phyloP scores from a whole-genome alignment of 2,888 invertebrate species.

The Athetis lepigone region DNA sequence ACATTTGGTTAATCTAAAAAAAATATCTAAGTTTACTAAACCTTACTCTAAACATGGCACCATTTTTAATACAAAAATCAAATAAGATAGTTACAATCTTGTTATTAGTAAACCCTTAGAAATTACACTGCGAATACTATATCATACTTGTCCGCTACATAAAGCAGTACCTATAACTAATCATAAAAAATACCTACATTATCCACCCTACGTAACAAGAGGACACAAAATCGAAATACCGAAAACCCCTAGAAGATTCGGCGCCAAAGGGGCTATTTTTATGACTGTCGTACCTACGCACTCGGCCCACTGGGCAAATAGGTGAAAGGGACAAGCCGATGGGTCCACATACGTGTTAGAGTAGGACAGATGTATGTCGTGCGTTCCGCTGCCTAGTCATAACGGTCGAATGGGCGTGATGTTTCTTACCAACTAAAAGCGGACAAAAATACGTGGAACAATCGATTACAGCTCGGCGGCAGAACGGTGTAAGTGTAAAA shows the following conservation, averaged over 20 bases:
- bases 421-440: conserved; percentile 90
- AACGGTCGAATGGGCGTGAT: conserved; percentile 91
- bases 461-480: conserved; percentile 80
- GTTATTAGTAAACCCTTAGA: conserved; percentile 21
- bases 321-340: conserved; percentile 81
- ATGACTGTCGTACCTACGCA: conserved; percentile 90
- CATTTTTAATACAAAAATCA: too few species aligned
- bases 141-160: conserved; percentile 54
- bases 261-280: conserved; percentile 90
- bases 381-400: conserved; percentile 89
- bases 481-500: conserved; percentile 80
- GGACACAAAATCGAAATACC: conserved; percentile 87
- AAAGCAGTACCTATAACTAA: conserved; percentile 76
- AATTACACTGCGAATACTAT: conserved; percentile 17
- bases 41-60: too few species aligned
- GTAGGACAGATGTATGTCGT: conserved; percentile 84
- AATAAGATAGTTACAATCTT: not conserved
- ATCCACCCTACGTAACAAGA: conserved; percentile 83
- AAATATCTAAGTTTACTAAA: too few species aligned
- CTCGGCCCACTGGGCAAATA: conserved; percentile 89
- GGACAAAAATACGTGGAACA: conserved; percentile 90
- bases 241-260: conserved; percentile 87
- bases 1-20: too few species aligned
- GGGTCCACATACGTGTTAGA: conserved; percentile 84
- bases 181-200: conserved; percentile 77